Conservation (phyloP, 30 jellyfish, hydroid and myxozoan species). For the Hydra vulgaris region DNA sequence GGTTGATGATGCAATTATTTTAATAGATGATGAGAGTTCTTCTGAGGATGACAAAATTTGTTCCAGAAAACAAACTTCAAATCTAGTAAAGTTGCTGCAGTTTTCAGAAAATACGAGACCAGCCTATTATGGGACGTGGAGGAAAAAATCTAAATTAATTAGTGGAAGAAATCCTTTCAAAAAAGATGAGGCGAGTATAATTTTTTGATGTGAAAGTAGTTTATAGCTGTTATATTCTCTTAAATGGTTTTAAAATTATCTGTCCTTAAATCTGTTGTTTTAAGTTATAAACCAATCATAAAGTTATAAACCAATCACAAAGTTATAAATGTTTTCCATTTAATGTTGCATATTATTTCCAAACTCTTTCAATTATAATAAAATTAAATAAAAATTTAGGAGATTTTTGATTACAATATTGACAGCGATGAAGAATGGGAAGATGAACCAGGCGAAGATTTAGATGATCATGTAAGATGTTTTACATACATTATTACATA, state of each 20-base stretch:
- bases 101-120: conserved; percentile 92
- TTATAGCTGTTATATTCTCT: neutral
- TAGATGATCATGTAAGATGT: conserved; percentile 36
- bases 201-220: neutral
- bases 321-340: too few species aligned
- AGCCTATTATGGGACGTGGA: conserved; percentile 97
- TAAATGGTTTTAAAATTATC: neutral
- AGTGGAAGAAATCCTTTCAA: conserved; percentile 67
- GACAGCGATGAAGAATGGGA: conserved; percentile 99
- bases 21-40: conserved; percentile 12
- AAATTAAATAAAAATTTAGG: conserved; percentile 25
- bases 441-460: conserved; percentile 99
- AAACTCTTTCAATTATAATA: too few species aligned
- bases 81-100: conserved; percentile 71
- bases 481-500: neutral
- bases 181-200: conserved; percentile 67
- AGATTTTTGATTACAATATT: conserved; percentile 62
- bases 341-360: too few species aligned
- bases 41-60: conserved; percentile 9
- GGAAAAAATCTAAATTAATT: conserved; percentile 46
- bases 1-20: neutral
- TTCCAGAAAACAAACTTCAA: conserved; percentile 17
- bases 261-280: neutral
- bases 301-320: neutral
- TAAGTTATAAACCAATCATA: neutral